These are phyloP conservation scores for Dendrocincla tyrannina DNA, from an alignment of 2,797 vertebrate species.

Conservation along the genomic window DNA sequence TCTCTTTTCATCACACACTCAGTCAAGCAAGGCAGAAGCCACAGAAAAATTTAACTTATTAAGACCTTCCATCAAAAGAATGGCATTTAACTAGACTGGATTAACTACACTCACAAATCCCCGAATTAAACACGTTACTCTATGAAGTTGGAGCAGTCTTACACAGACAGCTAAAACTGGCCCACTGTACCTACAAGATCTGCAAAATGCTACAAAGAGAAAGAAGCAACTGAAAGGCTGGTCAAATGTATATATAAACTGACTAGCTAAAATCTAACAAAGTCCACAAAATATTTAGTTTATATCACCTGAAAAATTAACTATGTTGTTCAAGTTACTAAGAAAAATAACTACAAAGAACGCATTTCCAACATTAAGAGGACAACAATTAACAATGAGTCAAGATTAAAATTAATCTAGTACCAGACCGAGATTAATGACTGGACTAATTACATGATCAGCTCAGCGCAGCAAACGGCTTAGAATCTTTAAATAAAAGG, in stretches of 20 bases:
- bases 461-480: neutral
- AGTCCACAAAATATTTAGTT: neutral
- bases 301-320: neutral
- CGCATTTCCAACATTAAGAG: neutral
- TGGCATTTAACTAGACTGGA: neutral
- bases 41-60: neutral
- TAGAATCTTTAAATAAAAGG: neutral
- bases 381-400: neutral
- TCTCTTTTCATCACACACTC: neutral
- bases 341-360: neutral
- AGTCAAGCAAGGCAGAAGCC: constrained; percentile 5
- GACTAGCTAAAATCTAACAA: neutral
- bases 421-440: neutral
- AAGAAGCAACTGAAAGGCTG: neutral
- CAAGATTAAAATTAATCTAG: neutral
- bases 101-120: neutral
- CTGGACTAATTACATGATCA: neutral
- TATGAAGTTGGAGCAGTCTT: neutral
- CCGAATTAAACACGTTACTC: neutral
- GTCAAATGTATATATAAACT: neutral
- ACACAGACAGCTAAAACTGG: neutral
- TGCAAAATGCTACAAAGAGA: neutral
- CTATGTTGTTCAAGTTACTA: neutral
- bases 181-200: neutral
- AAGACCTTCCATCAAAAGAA: neutral